Conservation (phyloP, 2,797 vertebrate species). For the Acrocephalus scirpaceus region DNA sequence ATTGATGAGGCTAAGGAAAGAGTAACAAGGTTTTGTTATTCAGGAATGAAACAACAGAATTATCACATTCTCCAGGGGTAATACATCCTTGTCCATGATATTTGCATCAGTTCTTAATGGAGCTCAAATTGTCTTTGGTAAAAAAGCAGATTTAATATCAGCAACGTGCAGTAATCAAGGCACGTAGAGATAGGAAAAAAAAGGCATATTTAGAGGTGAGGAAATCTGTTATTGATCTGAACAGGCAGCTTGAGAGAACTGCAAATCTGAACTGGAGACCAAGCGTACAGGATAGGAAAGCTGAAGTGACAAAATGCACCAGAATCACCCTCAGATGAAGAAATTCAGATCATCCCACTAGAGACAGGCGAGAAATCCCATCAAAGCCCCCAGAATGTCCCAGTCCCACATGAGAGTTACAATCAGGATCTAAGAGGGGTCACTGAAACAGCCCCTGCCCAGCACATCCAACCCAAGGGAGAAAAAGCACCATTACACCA, state of each 20-base stretch:
- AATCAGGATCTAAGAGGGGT: neutral
- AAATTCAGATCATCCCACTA: neutral
- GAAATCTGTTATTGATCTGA: neutral
- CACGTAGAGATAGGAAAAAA: accelerated
- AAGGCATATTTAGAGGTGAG: neutral
- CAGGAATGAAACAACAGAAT: neutral
- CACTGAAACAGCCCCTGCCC: neutral
- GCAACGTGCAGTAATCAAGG: neutral
- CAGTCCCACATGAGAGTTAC: neutral
- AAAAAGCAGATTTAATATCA: neutral
- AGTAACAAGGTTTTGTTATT: neutral
- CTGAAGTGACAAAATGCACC: neutral
- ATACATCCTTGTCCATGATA: neutral
- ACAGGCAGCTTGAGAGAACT: neutral
- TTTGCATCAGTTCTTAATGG: neutral
- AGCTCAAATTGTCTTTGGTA: neutral
- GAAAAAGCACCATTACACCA: neutral
- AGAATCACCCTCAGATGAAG: neutral
- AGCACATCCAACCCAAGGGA: neutral
- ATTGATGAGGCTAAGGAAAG: neutral
- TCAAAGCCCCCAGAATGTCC: neutral
- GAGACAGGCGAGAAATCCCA: neutral
- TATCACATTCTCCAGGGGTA: neutral
- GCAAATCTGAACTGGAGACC: neutral
- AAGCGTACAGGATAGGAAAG: accelerated